Conservation (phyloP, 2,113 vertebrate species). For the Emydocephalus ijimae region DNA sequence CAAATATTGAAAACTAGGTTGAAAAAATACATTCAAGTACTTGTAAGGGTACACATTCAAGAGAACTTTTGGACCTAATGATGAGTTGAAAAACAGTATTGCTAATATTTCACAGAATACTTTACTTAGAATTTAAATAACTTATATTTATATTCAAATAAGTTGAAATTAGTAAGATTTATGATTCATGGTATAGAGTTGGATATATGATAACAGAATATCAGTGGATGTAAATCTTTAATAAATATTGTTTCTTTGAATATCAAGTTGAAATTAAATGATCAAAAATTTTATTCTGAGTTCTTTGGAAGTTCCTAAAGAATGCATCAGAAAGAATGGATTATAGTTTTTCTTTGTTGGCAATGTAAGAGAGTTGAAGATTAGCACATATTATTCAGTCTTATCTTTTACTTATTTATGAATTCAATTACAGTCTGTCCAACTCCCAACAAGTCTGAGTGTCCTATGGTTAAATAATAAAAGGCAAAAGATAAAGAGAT, state of each 20-base stretch:
- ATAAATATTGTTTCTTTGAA: neutral
- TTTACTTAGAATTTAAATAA: slow-evolving; percentile 1
- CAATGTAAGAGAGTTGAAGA: neutral
- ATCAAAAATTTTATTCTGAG: neutral
- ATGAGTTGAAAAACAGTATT: neutral
- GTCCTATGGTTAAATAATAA: neutral
- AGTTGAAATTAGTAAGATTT: neutral
- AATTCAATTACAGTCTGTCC: neutral
- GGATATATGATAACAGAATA: neutral
- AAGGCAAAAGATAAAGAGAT: neutral
- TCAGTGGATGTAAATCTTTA: neutral
- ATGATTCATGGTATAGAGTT: neutral
- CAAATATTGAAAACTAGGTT: neutral
- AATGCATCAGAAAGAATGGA: neutral
- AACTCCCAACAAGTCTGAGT: neutral
- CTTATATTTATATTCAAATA: neutral
- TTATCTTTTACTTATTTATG: neutral
- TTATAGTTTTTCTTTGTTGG: neutral
- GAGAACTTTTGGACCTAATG: neutral
- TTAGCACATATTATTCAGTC: neutral
- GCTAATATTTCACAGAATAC: neutral
- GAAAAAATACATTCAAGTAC: neutral
- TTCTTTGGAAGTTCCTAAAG: neutral
- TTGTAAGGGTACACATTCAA: neutral
- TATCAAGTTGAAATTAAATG: neutral